Base-by-base conservation (phyloP, 1,140 invertebrate genomes). In the Euborellia annulipes region DNA sequence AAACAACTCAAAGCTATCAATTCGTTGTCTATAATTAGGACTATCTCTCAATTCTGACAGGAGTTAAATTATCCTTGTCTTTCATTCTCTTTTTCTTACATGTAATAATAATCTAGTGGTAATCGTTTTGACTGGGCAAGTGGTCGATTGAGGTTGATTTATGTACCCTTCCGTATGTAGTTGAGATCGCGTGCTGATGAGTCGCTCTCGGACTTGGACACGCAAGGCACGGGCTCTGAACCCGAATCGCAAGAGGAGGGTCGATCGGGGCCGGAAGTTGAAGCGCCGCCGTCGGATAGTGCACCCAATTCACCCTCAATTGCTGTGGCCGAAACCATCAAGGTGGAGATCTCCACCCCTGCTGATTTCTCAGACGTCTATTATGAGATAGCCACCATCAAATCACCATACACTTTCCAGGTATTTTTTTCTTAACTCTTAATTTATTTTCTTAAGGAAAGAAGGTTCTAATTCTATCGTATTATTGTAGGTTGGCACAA, bases 401-500 rank as follows among this genome's bases (percentile, higher is more conserved):
- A 85, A 58, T 86, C 84, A 39, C 85, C 86, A 0, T 89, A 87
- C 56, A 78, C 82, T 18, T 90, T 89, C 63, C 82, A 88, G 72
- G 83, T 87, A 65, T 48, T 43, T 9, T 36, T 18, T 38, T 38
- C 22, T 42, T 16, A 47, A 7, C 9, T 16, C 40, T 46, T 14
- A 42, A n/a, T 40, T 37, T 44, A 14, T 6, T 44, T 19, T 39
- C 16, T 16, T 17, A 38, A 14, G 9, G 11, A 13, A 2, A 37
- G 9, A n/a, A 1, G 16, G 36, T n/a, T n/a, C n/a, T n/a, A n/a
- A n/a, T n/a, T n/a, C n/a, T n/a, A n/a, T 38, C 4, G n/a, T 34
- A 42, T 42, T 47, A 49, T 68, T 72, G n/a, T 59, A 88, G 82
- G 83, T 84, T 45, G 85, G 85, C 34, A 82, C 78, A 30, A 70